A percentile compares a stretch with the other conserved stretches of the same genome.
These are phyloP conservation scores for Corvus moneduloides DNA, from an alignment of 2,113 vertebrate species.

Conservation along the genomic window DNA sequence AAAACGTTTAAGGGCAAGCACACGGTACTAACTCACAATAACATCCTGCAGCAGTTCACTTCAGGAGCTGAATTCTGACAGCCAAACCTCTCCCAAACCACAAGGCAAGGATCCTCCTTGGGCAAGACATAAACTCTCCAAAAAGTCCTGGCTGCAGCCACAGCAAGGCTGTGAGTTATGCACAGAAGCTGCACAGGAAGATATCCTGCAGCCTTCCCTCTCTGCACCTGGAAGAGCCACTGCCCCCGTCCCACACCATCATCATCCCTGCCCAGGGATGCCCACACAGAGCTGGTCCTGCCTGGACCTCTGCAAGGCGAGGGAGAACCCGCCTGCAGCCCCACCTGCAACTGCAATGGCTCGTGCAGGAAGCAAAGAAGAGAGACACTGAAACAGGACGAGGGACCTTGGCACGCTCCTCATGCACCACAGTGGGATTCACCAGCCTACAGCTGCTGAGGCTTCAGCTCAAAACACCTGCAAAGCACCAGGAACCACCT, in stretches of 20 bases:
- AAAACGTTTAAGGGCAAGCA: neutral
- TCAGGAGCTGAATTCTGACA: neutral
- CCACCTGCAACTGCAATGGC: rapidly evolving
- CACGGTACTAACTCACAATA: neutral
- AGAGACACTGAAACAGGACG: neutral
- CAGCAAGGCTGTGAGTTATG: no score
- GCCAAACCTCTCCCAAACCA: neutral
- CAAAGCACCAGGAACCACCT: neutral
- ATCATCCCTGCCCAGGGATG: neutral
- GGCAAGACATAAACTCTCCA: neutral
- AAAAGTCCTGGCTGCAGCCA: rapidly evolving
- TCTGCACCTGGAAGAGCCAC: rapidly evolving
- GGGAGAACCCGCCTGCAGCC: neutral
- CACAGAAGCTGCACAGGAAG: neutral
- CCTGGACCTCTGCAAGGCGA: neutral
- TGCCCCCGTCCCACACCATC: rapidly evolving
- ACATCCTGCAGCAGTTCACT: neutral
- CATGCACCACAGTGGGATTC: rapidly evolving
- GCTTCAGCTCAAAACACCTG: neutral
- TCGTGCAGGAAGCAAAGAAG: neutral
- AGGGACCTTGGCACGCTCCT: neutral
- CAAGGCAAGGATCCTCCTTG: neutral
- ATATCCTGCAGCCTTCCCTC: neutral
- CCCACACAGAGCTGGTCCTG: neutral
- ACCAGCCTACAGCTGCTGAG: neutral